phyloP scores from a whole-genome alignment of 2,797 vertebrate species.

The Pangasius sanitwongsei region DNA sequence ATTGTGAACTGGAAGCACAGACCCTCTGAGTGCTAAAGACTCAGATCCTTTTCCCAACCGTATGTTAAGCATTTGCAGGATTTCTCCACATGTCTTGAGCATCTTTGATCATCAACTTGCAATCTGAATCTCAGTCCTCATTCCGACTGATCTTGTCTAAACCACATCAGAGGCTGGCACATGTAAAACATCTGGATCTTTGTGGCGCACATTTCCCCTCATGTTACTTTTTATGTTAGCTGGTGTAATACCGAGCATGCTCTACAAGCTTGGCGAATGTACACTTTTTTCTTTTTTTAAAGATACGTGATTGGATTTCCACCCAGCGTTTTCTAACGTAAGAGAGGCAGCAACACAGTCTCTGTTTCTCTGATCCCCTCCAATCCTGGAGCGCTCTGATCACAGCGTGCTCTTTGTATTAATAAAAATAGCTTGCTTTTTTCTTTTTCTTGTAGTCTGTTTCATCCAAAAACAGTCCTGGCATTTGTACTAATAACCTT shows the following conservation, averaged over 20 bases:
- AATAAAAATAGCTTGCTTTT: neutral
- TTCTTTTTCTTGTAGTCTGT: constrained; percentile 11
- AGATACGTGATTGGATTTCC: constrained; percentile 16
- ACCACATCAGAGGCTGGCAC: constrained; percentile 13
- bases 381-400: constrained; percentile 26
- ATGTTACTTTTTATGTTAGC: neutral
- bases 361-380: constrained; percentile 3
- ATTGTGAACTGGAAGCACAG: neutral
- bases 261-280: neutral
- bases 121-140: neutral
- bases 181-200: constrained; percentile 38
- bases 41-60: neutral
- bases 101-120: constrained; percentile 33
- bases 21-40: neutral
- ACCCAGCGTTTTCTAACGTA: neutral
- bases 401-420: constrained; percentile 3
- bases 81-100: neutral
- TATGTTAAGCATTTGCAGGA: neutral
- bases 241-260: neutral
- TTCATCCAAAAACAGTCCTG: neutral
- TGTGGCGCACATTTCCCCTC: neutral
- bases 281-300: neutral
- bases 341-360: neutral
- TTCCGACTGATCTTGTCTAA: constrained; percentile 8
- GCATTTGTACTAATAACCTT: constrained; percentile 12